phyloP scores from a whole-genome alignment of 37 sponge, comb jelly and placozoan genomes.

The Tethya wilhelma region DNA sequence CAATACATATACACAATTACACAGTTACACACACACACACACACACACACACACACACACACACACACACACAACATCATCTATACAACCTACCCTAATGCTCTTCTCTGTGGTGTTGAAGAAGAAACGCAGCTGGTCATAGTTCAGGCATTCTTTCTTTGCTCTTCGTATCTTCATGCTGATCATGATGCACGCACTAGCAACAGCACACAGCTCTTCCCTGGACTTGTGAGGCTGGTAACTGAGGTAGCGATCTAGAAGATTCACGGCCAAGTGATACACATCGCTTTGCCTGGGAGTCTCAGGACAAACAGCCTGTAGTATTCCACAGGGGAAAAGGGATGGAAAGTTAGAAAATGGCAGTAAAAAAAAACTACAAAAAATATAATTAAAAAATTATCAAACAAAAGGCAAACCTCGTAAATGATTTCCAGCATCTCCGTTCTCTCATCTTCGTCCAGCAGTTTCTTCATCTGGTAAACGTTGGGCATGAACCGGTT shows the following conservation, averaged over 20 bases:
- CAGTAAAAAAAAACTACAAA: not conserved
- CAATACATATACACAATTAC: slow-evolving; percentile 5
- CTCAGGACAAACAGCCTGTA: slow-evolving; percentile 43
- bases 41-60: slow-evolving; percentile 20
- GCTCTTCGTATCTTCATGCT: slow-evolving; percentile 56
- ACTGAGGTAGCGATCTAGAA: slow-evolving; percentile 56
- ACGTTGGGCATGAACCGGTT: slow-evolving; percentile 45
- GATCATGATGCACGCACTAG: slow-evolving; percentile 56
- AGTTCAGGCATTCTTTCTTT: slow-evolving; percentile 46
- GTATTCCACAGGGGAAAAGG: not conserved
- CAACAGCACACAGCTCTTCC: slow-evolving; percentile 15
- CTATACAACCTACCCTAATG: slow-evolving; percentile 34
- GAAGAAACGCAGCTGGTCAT: slow-evolving; percentile 13
- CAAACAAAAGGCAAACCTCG: not conserved
- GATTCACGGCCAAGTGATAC: slow-evolving; percentile 51
- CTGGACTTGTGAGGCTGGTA: slow-evolving; percentile 27
- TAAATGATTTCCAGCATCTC: slow-evolving; percentile 35
- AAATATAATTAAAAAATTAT: not conserved
- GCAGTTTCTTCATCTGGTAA: slow-evolving; percentile 2
- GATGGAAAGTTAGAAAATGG: not conserved
- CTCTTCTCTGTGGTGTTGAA: slow-evolving; percentile 33
- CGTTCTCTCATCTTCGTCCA: slow-evolving; percentile 16
- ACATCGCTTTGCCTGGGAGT: slow-evolving; percentile 44
- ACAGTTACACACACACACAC: slow-evolving; percentile 15
- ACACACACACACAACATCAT: not conserved